Conservation (phyloP, 2,797 vertebrate genomes). For the Poliocrania exsul region DNA sequence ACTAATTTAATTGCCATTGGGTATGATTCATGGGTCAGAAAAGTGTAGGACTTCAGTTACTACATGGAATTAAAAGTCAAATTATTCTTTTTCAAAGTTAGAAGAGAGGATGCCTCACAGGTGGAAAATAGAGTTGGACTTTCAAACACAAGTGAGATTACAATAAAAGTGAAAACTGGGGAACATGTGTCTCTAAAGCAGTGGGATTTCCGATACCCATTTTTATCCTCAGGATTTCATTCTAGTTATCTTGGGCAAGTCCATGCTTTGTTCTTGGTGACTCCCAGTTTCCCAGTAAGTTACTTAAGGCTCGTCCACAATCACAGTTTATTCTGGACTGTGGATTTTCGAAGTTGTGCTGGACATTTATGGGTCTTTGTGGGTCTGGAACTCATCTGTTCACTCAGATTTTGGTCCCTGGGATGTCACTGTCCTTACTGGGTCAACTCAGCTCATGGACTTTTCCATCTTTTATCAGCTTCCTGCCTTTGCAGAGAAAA, state of each 20-base stretch:
- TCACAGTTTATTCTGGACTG: neutral
- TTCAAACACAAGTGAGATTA: neutral
- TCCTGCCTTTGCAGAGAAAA: neutral
- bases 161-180: neutral
- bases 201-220: neutral
- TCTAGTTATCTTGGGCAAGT: neutral
- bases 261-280: neutral
- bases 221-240: neutral
- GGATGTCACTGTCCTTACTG: neutral
- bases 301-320: neutral
- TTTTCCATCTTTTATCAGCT: neutral
- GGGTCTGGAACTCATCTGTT: neutral
- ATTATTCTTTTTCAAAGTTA: neutral
- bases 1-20: neutral
- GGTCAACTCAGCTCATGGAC: neutral
- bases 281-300: neutral
- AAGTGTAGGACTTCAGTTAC: neutral
- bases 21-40: neutral
- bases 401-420: neutral
- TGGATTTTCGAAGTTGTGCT: neutral
- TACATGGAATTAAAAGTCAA: neutral
- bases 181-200: neutral
- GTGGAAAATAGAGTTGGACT: neutral
- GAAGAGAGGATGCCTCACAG: neutral
- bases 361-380: neutral